A percentile compares a stretch with the other conserved stretches of the same genome.
Conservation (phyloP, 2,888 invertebrate genomes). For the Zootermopsis nevadensis region DNA sequence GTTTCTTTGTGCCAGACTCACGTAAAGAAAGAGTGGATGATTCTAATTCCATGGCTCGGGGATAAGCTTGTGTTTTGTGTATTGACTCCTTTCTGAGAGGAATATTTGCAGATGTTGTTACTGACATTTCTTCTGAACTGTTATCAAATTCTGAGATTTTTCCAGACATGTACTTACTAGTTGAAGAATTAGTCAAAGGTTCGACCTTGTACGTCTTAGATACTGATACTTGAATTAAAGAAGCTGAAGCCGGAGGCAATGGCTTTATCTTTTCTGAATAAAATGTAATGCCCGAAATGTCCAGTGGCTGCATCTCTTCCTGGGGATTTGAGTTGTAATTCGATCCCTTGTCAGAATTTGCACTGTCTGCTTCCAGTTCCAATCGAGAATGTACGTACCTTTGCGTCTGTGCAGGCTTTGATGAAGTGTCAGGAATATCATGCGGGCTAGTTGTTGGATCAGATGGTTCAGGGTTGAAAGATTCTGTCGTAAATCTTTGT, state of each 20-base stretch:
- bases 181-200: neutral
- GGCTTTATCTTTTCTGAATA: slow-evolving; percentile 36
- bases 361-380: neutral
- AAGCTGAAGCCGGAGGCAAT: neutral
- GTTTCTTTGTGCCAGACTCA: neutral
- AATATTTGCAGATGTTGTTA: neutral
- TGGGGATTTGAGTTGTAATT: neutral
- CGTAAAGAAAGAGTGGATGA: neutral
- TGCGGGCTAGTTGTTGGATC: neutral
- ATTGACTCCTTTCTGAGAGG: neutral
- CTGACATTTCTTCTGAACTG: neutral
- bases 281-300: neutral
- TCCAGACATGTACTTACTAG: neutral
- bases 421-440: neutral
- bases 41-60: neutral
- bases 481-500: neutral
- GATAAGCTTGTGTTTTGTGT: neutral
- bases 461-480: neutral
- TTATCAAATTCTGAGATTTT: neutral
- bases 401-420: neutral
- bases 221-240: neutral
- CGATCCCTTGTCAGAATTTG: neutral
- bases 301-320: neutral
- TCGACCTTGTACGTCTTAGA: neutral
- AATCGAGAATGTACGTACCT: neutral